Evolutionary conservation across 2,113 vertebrate species (phyloP).

Genomic region (Vulpes ferrilata): DNA sequence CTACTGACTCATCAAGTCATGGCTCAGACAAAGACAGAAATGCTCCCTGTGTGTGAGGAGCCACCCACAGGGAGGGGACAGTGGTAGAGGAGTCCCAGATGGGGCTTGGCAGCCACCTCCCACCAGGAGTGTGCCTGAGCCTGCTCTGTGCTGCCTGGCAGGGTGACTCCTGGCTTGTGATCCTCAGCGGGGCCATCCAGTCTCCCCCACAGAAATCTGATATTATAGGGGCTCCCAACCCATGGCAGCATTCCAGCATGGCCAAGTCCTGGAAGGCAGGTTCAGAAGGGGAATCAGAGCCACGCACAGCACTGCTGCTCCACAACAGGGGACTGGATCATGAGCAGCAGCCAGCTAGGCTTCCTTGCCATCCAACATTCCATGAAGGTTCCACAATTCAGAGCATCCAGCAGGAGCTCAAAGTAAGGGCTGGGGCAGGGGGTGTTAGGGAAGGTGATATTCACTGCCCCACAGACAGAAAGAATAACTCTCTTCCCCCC

Average conservation of each 20-base stretch:
- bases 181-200: not conserved
- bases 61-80: not conserved
- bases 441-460: not conserved
- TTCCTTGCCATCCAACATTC: not conserved
- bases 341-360: not conserved
- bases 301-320: not conserved
- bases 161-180: not conserved
- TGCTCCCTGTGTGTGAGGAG: not conserved
- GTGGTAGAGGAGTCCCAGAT: not conserved
- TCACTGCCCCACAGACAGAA: rapidly evolving
- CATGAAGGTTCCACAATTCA: not conserved
- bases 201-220: not conserved
- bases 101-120: not conserved
- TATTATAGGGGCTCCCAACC: not conserved
- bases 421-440: no score
- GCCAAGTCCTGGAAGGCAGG: not conserved
- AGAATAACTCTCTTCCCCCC: not conserved
- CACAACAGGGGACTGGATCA: not conserved
- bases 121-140: no score
- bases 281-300: not conserved
- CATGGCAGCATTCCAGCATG: not conserved
- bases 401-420: not conserved
- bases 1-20: not conserved
- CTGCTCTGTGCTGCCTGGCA: not conserved
- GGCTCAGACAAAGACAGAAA: not conserved